A percentile compares a stretch with the other conserved stretches of the same genome.
These are phyloP conservation scores for Coecobrya sp. DNA, from an alignment of 2,888 invertebrate genomes.

Conservation along the genomic window DNA sequence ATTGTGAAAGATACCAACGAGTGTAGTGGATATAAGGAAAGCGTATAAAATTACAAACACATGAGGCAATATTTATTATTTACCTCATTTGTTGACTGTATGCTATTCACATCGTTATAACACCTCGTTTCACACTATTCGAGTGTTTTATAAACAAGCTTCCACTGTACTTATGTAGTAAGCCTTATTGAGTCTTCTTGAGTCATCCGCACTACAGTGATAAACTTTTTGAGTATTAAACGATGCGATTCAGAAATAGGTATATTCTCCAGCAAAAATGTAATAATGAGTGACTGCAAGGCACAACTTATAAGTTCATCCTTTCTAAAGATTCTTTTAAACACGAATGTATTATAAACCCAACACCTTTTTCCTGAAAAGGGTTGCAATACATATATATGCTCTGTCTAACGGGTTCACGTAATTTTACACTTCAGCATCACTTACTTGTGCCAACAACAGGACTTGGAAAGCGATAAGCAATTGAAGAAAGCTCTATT, in stretches of 20 bases:
- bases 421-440: background rate
- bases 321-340: background rate
- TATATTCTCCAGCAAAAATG: background rate
- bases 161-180: background rate
- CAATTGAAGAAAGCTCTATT: background rate
- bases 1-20: no score
- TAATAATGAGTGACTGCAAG: conserved; percentile 30
- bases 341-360: background rate
- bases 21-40: no score
- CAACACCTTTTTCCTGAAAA: conserved; percentile 10
- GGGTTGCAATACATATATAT: background rate
- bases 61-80: background rate
- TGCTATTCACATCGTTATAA: background rate
- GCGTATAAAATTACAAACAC: no score
- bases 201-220: background rate
- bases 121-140: conserved; percentile 42
- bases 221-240: conserved; percentile 5
- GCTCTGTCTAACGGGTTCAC: background rate
- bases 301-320: conserved; percentile 8
- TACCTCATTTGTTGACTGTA: background rate
- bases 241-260: background rate
- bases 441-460: background rate
- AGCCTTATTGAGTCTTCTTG: background rate
- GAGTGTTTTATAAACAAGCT: conserved; percentile 4
- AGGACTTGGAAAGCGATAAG: background rate